Base-by-base conservation (phyloP, 1,140 invertebrate species). In the Conus ventricosus region DNA sequence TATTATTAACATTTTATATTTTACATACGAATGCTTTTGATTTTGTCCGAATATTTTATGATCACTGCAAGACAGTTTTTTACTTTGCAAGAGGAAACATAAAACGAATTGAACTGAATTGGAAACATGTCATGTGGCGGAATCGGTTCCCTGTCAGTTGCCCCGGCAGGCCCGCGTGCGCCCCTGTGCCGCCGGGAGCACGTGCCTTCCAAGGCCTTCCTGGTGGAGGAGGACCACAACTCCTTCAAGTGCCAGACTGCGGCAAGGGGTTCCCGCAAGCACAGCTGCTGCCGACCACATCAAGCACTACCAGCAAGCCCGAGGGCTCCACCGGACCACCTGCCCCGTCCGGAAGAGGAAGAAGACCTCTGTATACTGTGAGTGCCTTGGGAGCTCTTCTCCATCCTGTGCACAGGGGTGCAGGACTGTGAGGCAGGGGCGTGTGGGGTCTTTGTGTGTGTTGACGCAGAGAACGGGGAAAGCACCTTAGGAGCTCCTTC, bases 191-290 rank as follows among this genome's bases (percentile, higher is more conserved):
- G 5, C 78, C 63, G n/a, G n/a, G 60, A 25, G 51, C 88, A 86
- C 20, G 87, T 92, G 17, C 91, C 95, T 17, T 90, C 92, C 4
- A 95, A 96, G 90, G 95, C 93, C 15, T 95, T 95, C 89, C 87
- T 93, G 7, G 93, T 95, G 55, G 93, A 94, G 85, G 92, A 93
- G 55, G 95, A 96, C 90, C 95, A 95, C 91, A 95, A 95, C 90
- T 92, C 95, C 63, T 96, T 93, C 91, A 95, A 95, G 90, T 99
- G 98, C 95, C 97, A 97, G 0, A 97, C 86, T 96, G 97, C 87
- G 97, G 96, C 8, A 99, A 99, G 95, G 97, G 97, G 89, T 99
- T 98, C 94, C 96, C 98, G 25, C 98, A 98, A 93, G 97, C 98
- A 92, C 98, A 97, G 91, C 96, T 98, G 54, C 95, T 98, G 4